These are phyloP conservation scores for Aldrovandia affinis DNA, from an alignment of 2,797 vertebrate genomes.

Conservation along the genomic window DNA sequence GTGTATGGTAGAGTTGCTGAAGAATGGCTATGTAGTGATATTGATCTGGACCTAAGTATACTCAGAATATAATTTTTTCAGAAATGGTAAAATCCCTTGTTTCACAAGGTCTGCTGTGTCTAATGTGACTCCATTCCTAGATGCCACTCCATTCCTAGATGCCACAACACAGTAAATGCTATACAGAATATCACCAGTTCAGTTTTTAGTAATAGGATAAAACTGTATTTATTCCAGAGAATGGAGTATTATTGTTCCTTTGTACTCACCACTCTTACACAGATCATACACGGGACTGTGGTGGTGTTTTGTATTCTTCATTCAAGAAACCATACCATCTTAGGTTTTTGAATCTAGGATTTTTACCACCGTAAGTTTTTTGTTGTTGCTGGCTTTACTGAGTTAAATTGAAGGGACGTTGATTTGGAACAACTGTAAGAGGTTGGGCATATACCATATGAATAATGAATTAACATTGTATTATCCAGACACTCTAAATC, in stretches of 20 bases:
- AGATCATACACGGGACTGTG: neutral
- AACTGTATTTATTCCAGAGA: neutral
- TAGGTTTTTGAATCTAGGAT: too few species aligned
- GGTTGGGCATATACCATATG: constrained; percentile 27
- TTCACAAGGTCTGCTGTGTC: neutral
- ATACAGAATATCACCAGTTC: neutral
- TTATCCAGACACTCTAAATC: constrained; percentile 35
- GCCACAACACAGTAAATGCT: neutral
- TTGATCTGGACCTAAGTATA: too few species aligned
- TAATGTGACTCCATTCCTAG: neutral
- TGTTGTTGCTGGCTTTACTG: neutral
- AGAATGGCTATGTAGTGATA: too few species aligned
- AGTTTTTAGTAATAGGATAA: neutral
- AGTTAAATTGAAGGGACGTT: constrained; percentile 1
- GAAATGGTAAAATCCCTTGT: too few species aligned
- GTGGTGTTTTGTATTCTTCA: neutral
- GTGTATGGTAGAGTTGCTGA: too few species aligned
- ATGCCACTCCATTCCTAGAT: neutral
- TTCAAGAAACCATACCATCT: neutral
- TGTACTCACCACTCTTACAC: neutral
- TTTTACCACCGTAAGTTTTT: neutral
- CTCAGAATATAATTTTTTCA: too few species aligned
- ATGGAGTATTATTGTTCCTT: neutral
- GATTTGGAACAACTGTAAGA: constrained; percentile 5
- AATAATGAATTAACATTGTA: constrained; percentile 37